Evolutionary conservation across 2,888 invertebrate species (phyloP).

Genomic region (Ennomos erosarius): DNA sequence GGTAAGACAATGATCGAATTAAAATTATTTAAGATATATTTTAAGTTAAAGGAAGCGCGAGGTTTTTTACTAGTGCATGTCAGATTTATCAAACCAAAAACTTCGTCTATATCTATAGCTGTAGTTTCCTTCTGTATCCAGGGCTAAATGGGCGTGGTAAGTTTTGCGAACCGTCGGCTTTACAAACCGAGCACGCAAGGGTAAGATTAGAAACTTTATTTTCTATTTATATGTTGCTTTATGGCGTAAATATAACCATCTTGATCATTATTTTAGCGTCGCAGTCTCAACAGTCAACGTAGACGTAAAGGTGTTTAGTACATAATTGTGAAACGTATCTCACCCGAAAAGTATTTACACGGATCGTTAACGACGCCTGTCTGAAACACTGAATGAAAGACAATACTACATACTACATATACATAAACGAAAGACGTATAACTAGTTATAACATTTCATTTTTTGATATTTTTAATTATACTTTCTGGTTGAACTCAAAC

Average conservation of each 20-base stretch:
- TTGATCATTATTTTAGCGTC: slow-evolving; percentile 4
- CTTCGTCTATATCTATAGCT: slow-evolving; percentile 28
- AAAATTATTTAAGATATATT: slow-evolving; percentile 6
- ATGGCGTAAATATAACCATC: not conserved
- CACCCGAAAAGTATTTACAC: no score
- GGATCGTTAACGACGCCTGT: slow-evolving; percentile 27
- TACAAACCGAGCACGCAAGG: no score
- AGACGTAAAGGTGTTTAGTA: slow-evolving; percentile 24
- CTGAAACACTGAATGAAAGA: not conserved
- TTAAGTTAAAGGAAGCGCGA: not conserved
- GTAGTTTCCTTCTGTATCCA: slow-evolving; percentile 30
- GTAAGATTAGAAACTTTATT: no score
- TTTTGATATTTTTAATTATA: no score
- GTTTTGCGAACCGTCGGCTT: no score
- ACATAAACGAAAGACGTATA: no score
- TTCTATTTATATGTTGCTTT: no score
- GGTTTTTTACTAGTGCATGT: slow-evolving; percentile 52
- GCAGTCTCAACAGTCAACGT: slow-evolving; percentile 24
- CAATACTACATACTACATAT: no score
- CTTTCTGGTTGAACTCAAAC: no score
- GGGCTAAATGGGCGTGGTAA: slow-evolving; percentile 18
- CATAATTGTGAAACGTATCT: slow-evolving; percentile 8
- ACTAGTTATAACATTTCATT: no score
- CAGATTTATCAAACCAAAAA: slow-evolving; percentile 13
- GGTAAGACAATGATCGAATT: not conserved